These are phyloP conservation scores for Dynastes hyllus DNA, from an alignment of 2,888 invertebrate species.

Conservation along the genomic window DNA sequence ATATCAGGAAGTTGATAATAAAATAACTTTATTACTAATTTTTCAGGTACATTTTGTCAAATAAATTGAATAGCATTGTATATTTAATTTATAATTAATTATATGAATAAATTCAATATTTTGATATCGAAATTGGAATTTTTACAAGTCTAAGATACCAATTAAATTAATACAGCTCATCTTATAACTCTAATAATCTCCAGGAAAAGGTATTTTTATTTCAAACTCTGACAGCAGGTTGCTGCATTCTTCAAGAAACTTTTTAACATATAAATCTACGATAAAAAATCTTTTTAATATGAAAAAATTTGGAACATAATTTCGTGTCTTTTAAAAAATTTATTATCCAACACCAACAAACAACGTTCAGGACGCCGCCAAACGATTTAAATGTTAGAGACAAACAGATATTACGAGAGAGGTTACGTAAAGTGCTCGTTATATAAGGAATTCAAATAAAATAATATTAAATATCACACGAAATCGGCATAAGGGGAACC, in stretches of 20 bases:
- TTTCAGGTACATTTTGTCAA: too few species aligned
- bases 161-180: too few species aligned
- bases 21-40: too few species aligned
- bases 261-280: not conserved
- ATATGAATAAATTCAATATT: not conserved
- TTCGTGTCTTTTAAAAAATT: conserved; percentile 1
- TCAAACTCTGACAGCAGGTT: not conserved
- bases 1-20: too few species aligned
- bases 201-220: not conserved
- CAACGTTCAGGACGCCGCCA: not conserved
- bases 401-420: not conserved
- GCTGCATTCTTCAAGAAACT: not conserved
- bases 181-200: not conserved
- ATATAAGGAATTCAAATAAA: conserved; percentile 29
- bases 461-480: conserved; percentile 35
- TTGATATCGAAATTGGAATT: not conserved
- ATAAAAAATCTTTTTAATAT: conserved; percentile 6
- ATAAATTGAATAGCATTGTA: too few species aligned
- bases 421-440: conserved; percentile 31
- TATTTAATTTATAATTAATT: too few species aligned
- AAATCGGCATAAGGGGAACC: not conserved
- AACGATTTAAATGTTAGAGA: not conserved
- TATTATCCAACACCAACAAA: not conserved
- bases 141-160: not conserved
- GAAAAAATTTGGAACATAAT: too few species aligned